Base-by-base conservation (phyloP, 2,113 vertebrate genomes). In the Neolamprologus longior region DNA sequence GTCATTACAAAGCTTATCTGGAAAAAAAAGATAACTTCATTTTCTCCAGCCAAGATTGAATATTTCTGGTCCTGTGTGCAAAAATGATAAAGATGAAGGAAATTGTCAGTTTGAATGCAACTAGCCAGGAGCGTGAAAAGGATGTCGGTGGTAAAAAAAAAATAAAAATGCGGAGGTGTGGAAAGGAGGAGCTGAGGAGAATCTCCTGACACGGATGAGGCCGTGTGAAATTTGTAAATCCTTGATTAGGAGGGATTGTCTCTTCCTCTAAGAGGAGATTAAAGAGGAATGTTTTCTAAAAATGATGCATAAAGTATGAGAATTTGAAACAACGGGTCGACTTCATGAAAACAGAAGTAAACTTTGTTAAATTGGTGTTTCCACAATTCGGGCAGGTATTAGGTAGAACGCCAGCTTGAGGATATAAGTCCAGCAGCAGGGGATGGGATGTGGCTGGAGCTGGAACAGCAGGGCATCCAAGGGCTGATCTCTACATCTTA, bases 201-300 rank as follows among this genome's bases (percentile, higher is more conserved):
- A 90, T 90, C 82, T 82, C 61, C 61, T 82, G 89, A 89, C 85
- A 86, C 4, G 6, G 81, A 91, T 81, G 90, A 92, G 28, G 40
- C 83, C 17, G 76, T 92, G 88, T 85, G 85, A 92, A 93, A 94
- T 93, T 35, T 61, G 15, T 15, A 85, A 91, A 87, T 81, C 78
- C 87, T 89, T 91, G 88, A 94, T 93, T 88, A 91, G 85, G 82
- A 87, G 9, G 86, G 86, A 93, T 90, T 91, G 85, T 82, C 84
- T 85, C 57, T 58, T 52, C 63, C 53, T 90, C 54, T 79, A 54
- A 90, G 82, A 55, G 79, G 31, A 90, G 92, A 93, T 89, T 90
- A 89, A 90, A 83, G 40, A n/a, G 15, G 35, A 83, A 84, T 21
- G 12, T 89, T 82, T 87, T 87, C 61, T 87, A 53, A 86, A 88